Evolutionary conservation across 2,113 vertebrate genomes (phyloP), one percentile per base, ranked within the genome.

Genomic region (Gobiocypris rarus): DNA sequence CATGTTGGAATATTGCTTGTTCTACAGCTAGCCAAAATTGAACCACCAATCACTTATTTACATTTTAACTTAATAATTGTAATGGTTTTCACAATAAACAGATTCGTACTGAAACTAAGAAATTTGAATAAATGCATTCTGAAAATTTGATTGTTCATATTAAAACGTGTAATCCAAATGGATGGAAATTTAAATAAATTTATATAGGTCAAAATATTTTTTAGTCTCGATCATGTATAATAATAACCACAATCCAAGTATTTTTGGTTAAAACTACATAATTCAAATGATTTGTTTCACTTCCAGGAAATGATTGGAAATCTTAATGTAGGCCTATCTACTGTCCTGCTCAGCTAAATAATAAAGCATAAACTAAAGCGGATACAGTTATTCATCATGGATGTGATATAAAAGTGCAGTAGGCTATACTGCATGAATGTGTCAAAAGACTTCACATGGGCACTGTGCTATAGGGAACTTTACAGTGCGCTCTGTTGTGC

Each of bases 401-500:
- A 52, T 59, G 43, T 0, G 26, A 15, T 52, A n/a, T 67, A 15
- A 81, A 67, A 81, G 17, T 24, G 14, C 5, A 14, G 5, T 73
- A 61, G 52, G 52, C 52, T 15, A n/a, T n/a, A 13, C 4, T 13
- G 22, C 52, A 61, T 58, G 76, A 61, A 78, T 78, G 77, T 63
- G 43, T 67, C 78, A 48, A 31, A 82, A 52, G 50, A 38, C 19
- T 67, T 70, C 43, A 69, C 1, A n/a, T 0, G 10, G 7, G 31
- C 17, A 41, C 22, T 45, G 56, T 41, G 31, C 80, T 56, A 70
- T 70, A 82, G 65, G 22, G 31, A 52, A 82, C 56, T 15, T 9
- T 54, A 71, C 48, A 70, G 31, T 52, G 9, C 19, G 41, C 31
- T 82, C 65, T 82, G 50, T 56, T 82, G 45, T 71, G 80, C 80